Evolutionary conservation across 2,113 vertebrate genomes (phyloP), one percentile per base, ranked within the genome.

Genomic region (Bufo gargarizans): DNA sequence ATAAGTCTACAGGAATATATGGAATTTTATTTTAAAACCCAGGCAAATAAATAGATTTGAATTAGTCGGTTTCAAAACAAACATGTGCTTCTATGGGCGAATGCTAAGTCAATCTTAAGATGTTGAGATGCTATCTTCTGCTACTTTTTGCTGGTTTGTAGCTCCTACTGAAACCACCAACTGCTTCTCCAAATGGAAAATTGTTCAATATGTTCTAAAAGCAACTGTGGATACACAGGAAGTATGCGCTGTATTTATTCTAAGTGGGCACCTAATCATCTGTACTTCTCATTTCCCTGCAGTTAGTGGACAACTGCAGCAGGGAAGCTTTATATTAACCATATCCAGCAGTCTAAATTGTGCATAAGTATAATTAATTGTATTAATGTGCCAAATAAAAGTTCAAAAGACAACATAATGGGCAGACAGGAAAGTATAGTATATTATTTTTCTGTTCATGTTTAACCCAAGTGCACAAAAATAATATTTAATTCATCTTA

Each of bases 221-320:
- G 77, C 77, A 58, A 58, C 12, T 59, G 77, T 79, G 55, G 77
- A 33, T 33, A 59, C 53, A 59, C 12, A 6, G 22, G 55, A 80
- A 58, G 77, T 58, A 59, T 58, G 11, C 22, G 0, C 22, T 22
- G 55, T 80, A 80, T 22, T 80, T 79, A 55, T 56, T 33, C 19
- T 79, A 56, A 79, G 77, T 58, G n/a, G 55, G 55, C 77, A 80
- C n/a, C 77, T 80, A 56, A 56, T 80, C 77, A 58, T 43, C 55
- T 16, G 33, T 22, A 56, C 55, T 80, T 56, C 77, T 80, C 6
- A 7, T 80, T 58, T 11, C 22, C 55, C 77, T 80, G 22, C 6
- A 56, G 53, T 22, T 43, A 80, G 77, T 58, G 55, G 77, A 58
- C 53, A 79, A 55, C 77, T 79, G 49, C 76, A 6, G 49, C 49